Evolutionary conservation across 2,888 invertebrate species (phyloP).

Genomic region (Pandemis heparana): DNA sequence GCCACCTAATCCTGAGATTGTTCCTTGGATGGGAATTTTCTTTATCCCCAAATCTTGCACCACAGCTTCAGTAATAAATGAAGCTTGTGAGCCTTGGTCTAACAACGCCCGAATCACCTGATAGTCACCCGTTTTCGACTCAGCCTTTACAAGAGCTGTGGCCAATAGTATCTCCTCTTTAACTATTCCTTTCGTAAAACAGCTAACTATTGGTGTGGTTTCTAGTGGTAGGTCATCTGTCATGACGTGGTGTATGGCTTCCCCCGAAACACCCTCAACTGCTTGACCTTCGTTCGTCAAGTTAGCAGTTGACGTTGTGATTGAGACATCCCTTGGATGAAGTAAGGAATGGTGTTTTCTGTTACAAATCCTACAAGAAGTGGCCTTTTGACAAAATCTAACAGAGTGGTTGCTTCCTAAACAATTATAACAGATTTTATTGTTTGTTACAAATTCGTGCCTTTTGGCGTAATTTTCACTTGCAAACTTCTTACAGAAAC

Average conservation of each 20-base stretch:
- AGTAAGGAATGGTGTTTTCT: slow-evolving; percentile 22
- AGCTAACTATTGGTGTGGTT: neutral
- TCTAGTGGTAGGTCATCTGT: no score
- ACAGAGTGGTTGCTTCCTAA: slow-evolving; percentile 14
- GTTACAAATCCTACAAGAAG: slow-evolving; percentile 11
- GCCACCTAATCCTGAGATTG: slow-evolving; percentile 45
- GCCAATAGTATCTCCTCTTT: slow-evolving; percentile 10
- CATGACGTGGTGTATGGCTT: no score
- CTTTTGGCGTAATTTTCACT: neutral
- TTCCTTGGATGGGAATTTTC: slow-evolving; percentile 42
- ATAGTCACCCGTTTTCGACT: neutral
- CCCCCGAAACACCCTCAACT: neutral
- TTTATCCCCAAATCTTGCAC: slow-evolving; percentile 47
- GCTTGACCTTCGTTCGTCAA: neutral
- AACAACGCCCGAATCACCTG: slow-evolving; percentile 46
- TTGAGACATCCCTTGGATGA: slow-evolving; percentile 6
- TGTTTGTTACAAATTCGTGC: slow-evolving; percentile 18
- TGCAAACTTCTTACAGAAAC: slow-evolving; percentile 17
- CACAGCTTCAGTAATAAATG: slow-evolving; percentile 50
- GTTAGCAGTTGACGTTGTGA: no score
- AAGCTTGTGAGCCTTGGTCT: slow-evolving; percentile 52
- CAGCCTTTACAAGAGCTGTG: neutral
- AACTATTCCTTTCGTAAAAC: neutral
- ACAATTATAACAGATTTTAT: slow-evolving; percentile 17
- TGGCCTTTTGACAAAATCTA: slow-evolving; percentile 4